A percentile compares a stretch with the other conserved stretches of the same genome.
Conservation (phyloP, 2,888 invertebrate species). For the Eudasyphora cyanicolor region DNA sequence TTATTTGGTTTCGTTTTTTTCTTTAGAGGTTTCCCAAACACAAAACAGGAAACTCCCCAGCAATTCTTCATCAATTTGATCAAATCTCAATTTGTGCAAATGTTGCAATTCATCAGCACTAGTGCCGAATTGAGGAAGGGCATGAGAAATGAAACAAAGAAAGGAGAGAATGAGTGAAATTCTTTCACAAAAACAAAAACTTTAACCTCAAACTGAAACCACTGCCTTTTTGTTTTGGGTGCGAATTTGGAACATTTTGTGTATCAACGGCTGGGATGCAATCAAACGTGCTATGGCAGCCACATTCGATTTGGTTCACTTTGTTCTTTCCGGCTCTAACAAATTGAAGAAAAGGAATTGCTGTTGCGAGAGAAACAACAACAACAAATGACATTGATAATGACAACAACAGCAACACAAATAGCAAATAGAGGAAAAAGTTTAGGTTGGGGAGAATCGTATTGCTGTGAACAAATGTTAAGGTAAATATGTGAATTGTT, state of each 20-base stretch:
- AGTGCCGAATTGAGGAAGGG: background rate
- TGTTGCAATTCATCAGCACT: slow-evolving; percentile 8
- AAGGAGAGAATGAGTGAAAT: background rate
- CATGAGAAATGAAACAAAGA: background rate
- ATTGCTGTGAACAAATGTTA: background rate
- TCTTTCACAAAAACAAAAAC: background rate
- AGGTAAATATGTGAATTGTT: background rate
- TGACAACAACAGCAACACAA: background rate
- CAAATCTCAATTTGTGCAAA: slow-evolving; percentile 20
- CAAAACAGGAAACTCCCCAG: background rate
- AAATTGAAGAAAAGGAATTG: background rate
- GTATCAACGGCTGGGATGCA: no score
- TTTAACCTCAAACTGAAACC: background rate
- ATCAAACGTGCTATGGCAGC: background rate
- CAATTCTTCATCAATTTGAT: slow-evolving; percentile 11
- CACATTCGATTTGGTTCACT: background rate
- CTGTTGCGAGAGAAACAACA: no score
- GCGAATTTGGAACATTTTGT: background rate
- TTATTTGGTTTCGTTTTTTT: background rate
- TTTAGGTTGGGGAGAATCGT: no score
- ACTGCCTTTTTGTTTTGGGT: background rate
- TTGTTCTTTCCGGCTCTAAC: background rate
- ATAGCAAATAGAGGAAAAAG: no score
- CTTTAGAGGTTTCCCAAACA: background rate
- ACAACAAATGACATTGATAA: background rate